A percentile compares a stretch with the other conserved stretches of the same genome.
Conservation (phyloP, 1,140 invertebrate species). For the Spodoptera frugiperda region DNA sequence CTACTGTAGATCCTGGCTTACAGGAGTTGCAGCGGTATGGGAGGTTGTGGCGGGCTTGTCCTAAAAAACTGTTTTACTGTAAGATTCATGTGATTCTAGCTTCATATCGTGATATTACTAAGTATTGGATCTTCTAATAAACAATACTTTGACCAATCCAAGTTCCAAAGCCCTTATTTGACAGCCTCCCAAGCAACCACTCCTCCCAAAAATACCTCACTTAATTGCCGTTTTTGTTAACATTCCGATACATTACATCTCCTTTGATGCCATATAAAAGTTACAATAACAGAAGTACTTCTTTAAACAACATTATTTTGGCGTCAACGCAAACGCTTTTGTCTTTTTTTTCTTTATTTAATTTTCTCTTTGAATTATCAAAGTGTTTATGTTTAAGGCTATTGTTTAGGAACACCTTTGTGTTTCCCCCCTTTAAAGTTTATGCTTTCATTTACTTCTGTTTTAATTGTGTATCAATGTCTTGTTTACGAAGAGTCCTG, state of each 20-base stretch:
- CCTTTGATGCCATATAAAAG: not conserved
- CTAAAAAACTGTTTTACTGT: too few species aligned
- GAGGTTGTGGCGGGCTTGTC: too few species aligned
- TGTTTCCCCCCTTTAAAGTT: not conserved
- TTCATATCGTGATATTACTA: too few species aligned
- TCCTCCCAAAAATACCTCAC: not conserved
- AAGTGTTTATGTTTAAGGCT: slow-evolving; percentile 18
- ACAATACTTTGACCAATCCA: too few species aligned
- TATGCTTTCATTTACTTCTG: not conserved
- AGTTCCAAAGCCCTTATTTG: too few species aligned
- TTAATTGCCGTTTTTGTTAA: not conserved
- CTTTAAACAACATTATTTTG: not conserved
- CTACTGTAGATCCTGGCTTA: too few species aligned
- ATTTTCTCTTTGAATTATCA: slow-evolving; percentile 29
- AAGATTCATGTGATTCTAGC: too few species aligned
- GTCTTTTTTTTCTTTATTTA: slow-evolving; percentile 22
- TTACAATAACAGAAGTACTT: not conserved
- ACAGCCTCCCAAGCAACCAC: too few species aligned
- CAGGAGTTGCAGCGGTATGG: too few species aligned
- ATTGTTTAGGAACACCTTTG: slow-evolving; percentile 13
- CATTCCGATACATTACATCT: not conserved
- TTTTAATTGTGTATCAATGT: too few species aligned
- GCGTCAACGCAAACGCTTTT: not conserved
- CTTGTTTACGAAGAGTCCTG: too few species aligned
- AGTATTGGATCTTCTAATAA: too few species aligned